A percentile compares a stretch with the other conserved stretches of the same genome.
These are phyloP conservation scores for Leptopilina drosophilae DNA, from an alignment of 2,888 invertebrate species.

Conservation along the genomic window DNA sequence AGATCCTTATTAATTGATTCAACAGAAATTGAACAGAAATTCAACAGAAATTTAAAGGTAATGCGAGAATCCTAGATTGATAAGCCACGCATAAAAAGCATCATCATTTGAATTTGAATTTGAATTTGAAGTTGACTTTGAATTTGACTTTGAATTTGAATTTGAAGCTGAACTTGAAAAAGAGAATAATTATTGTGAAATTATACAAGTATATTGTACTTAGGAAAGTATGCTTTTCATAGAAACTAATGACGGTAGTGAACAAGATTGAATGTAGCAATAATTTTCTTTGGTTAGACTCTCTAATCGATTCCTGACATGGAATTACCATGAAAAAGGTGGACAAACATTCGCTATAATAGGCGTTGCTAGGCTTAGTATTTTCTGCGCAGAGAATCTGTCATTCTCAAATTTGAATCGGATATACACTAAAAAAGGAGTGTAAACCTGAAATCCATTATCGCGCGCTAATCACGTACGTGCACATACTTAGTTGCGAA, in stretches of 20 bases:
- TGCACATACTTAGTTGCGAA: slow-evolving; percentile 37
- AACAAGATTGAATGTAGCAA: slow-evolving; percentile 30
- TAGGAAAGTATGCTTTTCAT: slow-evolving; percentile 25
- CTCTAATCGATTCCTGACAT: slow-evolving; percentile 35
- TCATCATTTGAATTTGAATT: background rate
- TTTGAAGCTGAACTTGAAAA: slow-evolving; percentile 8
- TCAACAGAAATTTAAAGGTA: slow-evolving; percentile 6
- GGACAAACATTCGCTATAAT: slow-evolving; percentile 39
- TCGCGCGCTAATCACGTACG: slow-evolving; percentile 33
- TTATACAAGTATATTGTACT: slow-evolving; percentile 21
- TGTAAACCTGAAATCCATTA: slow-evolving; percentile 39
- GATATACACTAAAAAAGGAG: slow-evolving; percentile 40
- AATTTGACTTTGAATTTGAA: no score
- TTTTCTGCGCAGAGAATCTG: slow-evolving; percentile 35
- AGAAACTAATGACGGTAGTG: slow-evolving; percentile 35
- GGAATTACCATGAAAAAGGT: slow-evolving; percentile 36
- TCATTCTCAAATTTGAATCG: slow-evolving; percentile 33
- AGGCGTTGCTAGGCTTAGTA: slow-evolving; percentile 37
- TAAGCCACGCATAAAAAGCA: slow-evolving; percentile 19
- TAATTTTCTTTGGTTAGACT: slow-evolving; percentile 37
- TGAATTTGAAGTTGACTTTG: no score
- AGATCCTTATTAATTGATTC: slow-evolving; percentile 19
- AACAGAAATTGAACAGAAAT: slow-evolving; percentile 6
- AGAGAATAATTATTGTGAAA: slow-evolving; percentile 35
- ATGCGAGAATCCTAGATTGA: slow-evolving; percentile 20